phyloP scores from a whole-genome alignment of 2,888 invertebrate genomes.

The Eristalis intricaria region DNA sequence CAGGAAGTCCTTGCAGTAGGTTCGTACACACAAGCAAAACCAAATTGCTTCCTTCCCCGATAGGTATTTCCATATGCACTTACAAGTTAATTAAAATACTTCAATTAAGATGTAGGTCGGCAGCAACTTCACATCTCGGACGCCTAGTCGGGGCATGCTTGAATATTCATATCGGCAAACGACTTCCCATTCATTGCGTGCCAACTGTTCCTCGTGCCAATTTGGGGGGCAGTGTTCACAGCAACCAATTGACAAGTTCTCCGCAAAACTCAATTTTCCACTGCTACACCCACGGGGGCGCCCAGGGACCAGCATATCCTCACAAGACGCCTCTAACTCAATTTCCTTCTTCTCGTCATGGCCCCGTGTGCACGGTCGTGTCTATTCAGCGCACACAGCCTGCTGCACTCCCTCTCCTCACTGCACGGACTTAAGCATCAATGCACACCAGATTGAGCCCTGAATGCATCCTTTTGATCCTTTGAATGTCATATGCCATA shows the following conservation, averaged over 20 bases:
- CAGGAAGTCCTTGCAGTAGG: too few relatives aligned
- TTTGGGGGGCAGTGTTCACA: constrained; percentile 24
- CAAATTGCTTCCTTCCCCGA: neutral
- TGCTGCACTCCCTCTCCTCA: neutral
- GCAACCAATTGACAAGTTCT: constrained; percentile 43
- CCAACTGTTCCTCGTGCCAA: constrained; percentile 8
- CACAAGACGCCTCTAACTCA: constrained; percentile 38
- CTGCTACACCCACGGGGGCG: neutral
- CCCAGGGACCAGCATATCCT: constrained; percentile 3
- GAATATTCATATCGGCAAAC: neutral
- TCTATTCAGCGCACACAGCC: constrained; percentile 1
- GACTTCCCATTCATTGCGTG: neutral
- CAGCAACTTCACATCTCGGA: too few relatives aligned
- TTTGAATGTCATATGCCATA: constrained; percentile 49
- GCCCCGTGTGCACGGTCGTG: constrained; percentile 1
- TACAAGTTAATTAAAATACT: neutral
- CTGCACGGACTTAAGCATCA: neutral
- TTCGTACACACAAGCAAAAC: neutral
- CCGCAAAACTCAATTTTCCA: constrained; percentile 1
- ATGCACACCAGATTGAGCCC: constrained; percentile 19
- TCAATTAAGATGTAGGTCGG: neutral
- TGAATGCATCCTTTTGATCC: constrained; percentile 57
- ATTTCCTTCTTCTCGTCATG: constrained; percentile 46
- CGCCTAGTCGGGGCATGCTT: neutral
- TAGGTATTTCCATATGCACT: neutral